A percentile compares a stretch with the other conserved stretches of the same genome.
Conservation (phyloP, 2,113 vertebrate species). For the Eublepharis macularius region DNA sequence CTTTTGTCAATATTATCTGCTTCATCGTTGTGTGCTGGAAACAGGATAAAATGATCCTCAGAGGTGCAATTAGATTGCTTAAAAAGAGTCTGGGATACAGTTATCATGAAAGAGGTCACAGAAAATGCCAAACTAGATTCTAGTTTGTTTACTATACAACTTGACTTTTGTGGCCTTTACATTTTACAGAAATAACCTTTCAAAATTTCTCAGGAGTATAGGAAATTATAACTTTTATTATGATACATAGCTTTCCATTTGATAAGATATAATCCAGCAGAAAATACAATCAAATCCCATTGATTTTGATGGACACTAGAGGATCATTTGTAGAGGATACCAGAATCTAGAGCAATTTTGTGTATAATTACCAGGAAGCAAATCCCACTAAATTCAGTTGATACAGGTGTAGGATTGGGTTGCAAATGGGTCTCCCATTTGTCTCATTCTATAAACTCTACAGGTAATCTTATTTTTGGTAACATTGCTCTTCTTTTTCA, state of each 20-base stretch:
- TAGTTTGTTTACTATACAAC: not conserved
- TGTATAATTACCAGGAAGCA: not conserved
- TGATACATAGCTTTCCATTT: not conserved
- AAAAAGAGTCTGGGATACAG: not conserved
- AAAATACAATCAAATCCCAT: not conserved
- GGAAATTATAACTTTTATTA: not conserved
- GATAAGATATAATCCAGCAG: not conserved
- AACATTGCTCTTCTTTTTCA: not conserved
- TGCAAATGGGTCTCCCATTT: not conserved
- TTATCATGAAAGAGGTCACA: conserved; percentile 17
- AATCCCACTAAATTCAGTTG: not conserved
- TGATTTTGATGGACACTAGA: not conserved
- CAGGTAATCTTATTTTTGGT: not conserved
- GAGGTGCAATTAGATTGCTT: conserved; percentile 4
- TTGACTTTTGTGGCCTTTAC: not conserved
- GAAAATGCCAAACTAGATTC: conserved; percentile 11
- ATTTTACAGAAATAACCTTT: conserved; percentile 6
- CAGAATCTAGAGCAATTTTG: not conserved
- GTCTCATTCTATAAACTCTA: not conserved
- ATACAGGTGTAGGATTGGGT: not conserved
- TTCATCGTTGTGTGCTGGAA: not conserved
- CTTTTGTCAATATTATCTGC: not conserved
- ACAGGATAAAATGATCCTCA: not conserved
- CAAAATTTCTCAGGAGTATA: not conserved
- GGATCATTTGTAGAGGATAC: not conserved